These are phyloP conservation scores for Luscinia megarhynchos DNA, from an alignment of 2,797 vertebrate species.

Conservation along the genomic window DNA sequence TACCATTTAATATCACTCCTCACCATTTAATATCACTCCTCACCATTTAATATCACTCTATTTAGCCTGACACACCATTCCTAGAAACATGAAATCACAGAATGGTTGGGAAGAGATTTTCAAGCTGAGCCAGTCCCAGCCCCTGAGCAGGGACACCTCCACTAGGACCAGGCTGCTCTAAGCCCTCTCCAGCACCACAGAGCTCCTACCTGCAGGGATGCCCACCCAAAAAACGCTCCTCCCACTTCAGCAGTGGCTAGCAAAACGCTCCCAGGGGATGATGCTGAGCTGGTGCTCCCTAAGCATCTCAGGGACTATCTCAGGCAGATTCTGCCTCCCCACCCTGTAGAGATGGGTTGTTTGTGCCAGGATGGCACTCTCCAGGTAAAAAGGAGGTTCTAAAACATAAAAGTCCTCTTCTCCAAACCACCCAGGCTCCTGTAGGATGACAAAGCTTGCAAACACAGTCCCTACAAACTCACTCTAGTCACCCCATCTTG, in stretches of 20 bases:
- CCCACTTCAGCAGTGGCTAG: neutral
- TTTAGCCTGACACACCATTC: neutral
- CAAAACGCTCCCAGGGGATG: fast-evolving
- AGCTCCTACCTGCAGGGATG: neutral
- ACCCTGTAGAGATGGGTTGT: neutral
- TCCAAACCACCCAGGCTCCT: neutral
- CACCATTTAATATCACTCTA: fast-evolving
- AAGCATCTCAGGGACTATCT: neutral
- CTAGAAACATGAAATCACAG: neutral
- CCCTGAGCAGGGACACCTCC: neutral
- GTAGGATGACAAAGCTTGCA: neutral
- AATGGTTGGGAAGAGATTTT: neutral
- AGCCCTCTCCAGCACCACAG: neutral
- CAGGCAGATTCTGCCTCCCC: fast-evolving
- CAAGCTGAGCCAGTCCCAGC: neutral
- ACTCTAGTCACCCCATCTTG: neutral
- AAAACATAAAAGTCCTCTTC: neutral
- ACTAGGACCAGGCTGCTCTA: neutral
- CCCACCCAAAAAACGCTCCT: neutral
- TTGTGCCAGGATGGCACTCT: neutral
- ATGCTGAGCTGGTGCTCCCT: neutral
- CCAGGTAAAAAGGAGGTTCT: neutral
- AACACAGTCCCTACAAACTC: neutral
- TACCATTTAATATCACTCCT: neutral
- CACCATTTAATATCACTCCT: fast-evolving